These are phyloP conservation scores for Tetrax tetrax DNA, from an alignment of 2,113 vertebrate species.

Conservation along the genomic window DNA sequence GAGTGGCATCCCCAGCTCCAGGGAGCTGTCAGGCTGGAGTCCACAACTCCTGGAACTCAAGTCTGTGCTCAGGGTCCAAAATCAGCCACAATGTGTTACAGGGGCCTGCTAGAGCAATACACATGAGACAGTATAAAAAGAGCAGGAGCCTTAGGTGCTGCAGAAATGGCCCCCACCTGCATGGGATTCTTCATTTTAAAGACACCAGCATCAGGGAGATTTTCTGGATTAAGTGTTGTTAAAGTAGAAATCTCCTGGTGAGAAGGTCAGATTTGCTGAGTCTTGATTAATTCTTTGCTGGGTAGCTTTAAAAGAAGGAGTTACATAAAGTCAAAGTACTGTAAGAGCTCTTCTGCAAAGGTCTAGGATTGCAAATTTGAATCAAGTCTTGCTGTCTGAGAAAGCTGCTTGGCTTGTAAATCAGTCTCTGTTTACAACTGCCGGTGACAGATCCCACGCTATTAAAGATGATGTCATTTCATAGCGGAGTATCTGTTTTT, in stretches of 20 bases:
- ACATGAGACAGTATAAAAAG: background rate
- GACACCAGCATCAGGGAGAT: background rate
- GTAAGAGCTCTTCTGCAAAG: background rate
- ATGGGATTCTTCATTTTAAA: background rate
- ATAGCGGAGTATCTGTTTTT: slow-evolving; percentile 39
- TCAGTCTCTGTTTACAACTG: slow-evolving; percentile 38
- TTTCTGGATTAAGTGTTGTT: background rate
- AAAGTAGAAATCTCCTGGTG: background rate
- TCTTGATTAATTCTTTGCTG: background rate
- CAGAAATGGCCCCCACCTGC: background rate
- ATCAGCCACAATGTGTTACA: background rate
- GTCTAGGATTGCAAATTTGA: background rate
- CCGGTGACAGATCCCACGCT: slow-evolving; percentile 27
- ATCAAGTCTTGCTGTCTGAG: background rate
- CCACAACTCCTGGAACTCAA: background rate
- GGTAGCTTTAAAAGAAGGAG: background rate
- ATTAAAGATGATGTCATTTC: slow-evolving; percentile 47
- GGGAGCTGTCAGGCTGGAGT: background rate
- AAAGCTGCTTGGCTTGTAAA: slow-evolving; percentile 29
- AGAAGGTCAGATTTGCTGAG: background rate
- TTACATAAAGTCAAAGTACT: background rate
- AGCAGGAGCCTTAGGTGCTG: background rate
- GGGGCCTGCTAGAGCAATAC: background rate
- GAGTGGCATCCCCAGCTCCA: background rate
- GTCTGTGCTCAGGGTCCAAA: background rate